A percentile compares a stretch with the other conserved stretches of the same genome.
Evolutionary conservation across 1,140 invertebrate species (phyloP).

Genomic region (Panagrolaimus sp.): DNA sequence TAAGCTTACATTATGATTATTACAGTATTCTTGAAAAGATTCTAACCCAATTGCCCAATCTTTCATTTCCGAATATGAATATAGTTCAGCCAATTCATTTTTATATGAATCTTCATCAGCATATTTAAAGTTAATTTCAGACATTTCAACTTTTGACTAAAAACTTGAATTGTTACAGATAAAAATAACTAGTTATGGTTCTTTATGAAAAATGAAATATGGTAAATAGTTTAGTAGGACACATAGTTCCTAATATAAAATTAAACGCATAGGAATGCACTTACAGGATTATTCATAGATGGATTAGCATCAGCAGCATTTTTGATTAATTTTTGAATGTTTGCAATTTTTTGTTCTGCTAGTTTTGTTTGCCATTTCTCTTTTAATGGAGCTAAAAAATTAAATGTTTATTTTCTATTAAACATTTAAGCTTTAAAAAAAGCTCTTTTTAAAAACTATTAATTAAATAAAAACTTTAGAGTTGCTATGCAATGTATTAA

Average conservation of each 20-base stretch:
- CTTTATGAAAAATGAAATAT: too few species aligned
- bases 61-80: slow-evolving; percentile 54
- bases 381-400: too few species aligned
- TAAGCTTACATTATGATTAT: slow-evolving; percentile 34
- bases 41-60: slow-evolving; percentile 43
- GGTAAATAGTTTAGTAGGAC: too few species aligned
- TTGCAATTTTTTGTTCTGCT: slow-evolving; percentile 49
- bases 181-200: too few species aligned
- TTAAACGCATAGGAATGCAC: too few species aligned
- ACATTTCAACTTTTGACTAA: slow-evolving; percentile 27
- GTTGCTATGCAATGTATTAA: too few species aligned
- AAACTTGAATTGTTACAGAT: too few species aligned
- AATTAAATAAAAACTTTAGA: too few species aligned
- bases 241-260: too few species aligned
- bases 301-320: slow-evolving; percentile 25
- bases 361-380: slow-evolving; percentile 14
- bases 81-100: slow-evolving; percentile 48
- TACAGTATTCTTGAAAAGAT: slow-evolving; percentile 33
- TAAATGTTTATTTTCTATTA: too few species aligned
- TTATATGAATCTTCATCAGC: slow-evolving; percentile 38
- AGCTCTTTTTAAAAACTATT: too few species aligned
- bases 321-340: slow-evolving; percentile 47
- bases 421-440: too few species aligned
- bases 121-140: slow-evolving; percentile 48
- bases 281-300: slow-evolving; percentile 11